Percentiles rank a stretch among this genome's conserved stretches.
phyloP scores from a whole-genome alignment of 1,140 invertebrate species.

The Drosophila serrata region DNA sequence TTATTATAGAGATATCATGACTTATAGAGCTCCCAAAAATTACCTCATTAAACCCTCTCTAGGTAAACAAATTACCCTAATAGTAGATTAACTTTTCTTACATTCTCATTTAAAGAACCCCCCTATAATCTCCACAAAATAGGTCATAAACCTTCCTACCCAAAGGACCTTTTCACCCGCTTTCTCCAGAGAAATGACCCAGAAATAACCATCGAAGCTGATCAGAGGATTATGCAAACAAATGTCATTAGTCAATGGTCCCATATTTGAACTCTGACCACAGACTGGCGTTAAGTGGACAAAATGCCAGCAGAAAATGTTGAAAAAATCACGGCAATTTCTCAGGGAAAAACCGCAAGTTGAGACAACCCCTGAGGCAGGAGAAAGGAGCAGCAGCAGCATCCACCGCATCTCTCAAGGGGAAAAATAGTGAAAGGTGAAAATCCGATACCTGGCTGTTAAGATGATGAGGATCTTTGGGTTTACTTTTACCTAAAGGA shows the following conservation, averaged over 20 bases:
- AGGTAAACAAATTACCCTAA: background rate
- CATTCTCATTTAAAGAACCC: background rate
- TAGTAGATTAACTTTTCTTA: background rate
- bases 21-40: background rate
- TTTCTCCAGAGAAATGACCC: constrained; percentile 54
- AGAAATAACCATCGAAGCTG: constrained; percentile 33
- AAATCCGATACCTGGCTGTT: constrained; percentile 55
- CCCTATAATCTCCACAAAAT: background rate
- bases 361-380: constrained; percentile 48
- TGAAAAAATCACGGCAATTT: constrained; percentile 65
- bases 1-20: no score
- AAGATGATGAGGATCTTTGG: constrained; percentile 9
- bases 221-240: constrained; percentile 66
- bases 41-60: no score
- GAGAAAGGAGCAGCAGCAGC: constrained; percentile 25
- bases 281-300: constrained; percentile 58
- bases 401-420: background rate
- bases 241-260: constrained; percentile 70
- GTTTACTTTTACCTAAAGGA: constrained; percentile 8
- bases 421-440: constrained; percentile 41
- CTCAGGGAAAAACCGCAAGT: constrained; percentile 68
- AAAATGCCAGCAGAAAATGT: constrained; percentile 61
- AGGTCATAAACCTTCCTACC: constrained; percentile 5
- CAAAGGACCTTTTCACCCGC: constrained; percentile 25
- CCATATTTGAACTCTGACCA: constrained; percentile 81